A percentile compares a stretch with the other conserved stretches of the same genome.
These are phyloP conservation scores for Neoarius graeffei DNA, from an alignment of 2,113 vertebrate genomes.

Conservation along the genomic window DNA sequence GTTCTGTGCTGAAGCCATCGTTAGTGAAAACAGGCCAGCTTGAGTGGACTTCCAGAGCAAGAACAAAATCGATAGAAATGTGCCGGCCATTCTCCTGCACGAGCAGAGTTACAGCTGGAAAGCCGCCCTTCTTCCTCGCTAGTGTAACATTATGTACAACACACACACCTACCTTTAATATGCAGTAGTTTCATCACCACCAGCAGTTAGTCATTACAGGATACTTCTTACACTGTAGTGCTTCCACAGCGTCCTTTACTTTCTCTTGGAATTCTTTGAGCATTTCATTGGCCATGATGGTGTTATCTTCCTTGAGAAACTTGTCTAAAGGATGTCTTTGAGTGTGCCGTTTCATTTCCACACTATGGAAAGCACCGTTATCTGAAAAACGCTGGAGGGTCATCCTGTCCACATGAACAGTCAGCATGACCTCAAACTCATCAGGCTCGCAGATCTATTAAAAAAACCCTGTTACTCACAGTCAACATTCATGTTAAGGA, in stretches of 20 bases:
- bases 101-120: constrained; percentile 83
- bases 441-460: constrained; percentile 66
- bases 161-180: not conserved
- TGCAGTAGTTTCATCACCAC: not conserved
- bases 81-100: constrained; percentile 43
- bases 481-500: not conserved
- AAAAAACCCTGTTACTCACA: not conserved
- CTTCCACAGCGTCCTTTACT: constrained; percentile 52
- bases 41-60: constrained; percentile 69
- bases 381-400: constrained; percentile 33
- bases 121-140: constrained; percentile 65
- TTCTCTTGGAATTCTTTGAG: constrained; percentile 61
- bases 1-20: constrained; percentile 66
- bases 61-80: constrained; percentile 83
- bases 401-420: constrained; percentile 54
- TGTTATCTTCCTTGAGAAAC: constrained; percentile 45
- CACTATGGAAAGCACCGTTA: constrained; percentile 64
- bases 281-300: constrained; percentile 60
- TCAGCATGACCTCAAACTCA: constrained; percentile 71
- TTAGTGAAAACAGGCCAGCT: constrained; percentile 75
- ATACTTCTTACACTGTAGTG: constrained; percentile 34
- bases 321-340: constrained; percentile 2
- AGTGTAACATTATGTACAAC: constrained; percentile 47
- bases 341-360: constrained; percentile 55
- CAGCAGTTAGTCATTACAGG: not conserved